phyloP scores from a whole-genome alignment of 37 sponge, comb jelly and placozoan genomes.

The Amphimedon queenslandica region DNA sequence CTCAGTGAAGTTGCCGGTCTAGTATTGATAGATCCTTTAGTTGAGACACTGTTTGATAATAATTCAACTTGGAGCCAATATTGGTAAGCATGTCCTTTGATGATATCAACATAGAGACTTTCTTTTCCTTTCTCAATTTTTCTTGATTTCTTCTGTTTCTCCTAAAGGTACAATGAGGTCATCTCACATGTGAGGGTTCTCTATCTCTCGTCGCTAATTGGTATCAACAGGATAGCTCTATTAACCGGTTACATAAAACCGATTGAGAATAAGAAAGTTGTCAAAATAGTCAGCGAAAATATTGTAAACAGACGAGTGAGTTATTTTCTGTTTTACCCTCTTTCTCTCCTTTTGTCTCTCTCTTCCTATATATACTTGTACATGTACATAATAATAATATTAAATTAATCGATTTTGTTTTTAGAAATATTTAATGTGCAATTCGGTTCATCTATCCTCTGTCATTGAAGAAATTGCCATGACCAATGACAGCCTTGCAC shows the following conservation, averaged over 20 bases:
- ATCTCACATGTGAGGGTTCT: constrained; percentile 16
- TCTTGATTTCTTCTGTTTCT: too few relatives aligned
- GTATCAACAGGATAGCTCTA: constrained; percentile 45
- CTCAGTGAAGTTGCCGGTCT: constrained; percentile 56
- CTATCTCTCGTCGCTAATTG: constrained; percentile 29
- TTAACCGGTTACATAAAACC: constrained; percentile 40
- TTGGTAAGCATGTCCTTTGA: not conserved
- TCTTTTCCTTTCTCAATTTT: too few relatives aligned
- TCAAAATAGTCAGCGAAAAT: constrained; percentile 6
- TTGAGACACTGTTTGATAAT: constrained; percentile 22
- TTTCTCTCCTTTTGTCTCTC: not conserved
- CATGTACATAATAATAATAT: too few relatives aligned
- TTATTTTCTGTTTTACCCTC: too few relatives aligned
- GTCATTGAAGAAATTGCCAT: constrained; percentile 20
- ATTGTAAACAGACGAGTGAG: constrained; percentile 24
- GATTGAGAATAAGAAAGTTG: constrained; percentile 13
- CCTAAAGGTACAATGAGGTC: constrained; percentile 13
- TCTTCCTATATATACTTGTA: too few relatives aligned
- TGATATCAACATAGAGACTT: too few relatives aligned
- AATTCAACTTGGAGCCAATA: not conserved
- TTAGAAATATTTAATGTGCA: constrained; percentile 52
- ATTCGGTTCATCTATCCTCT: constrained; percentile 53
- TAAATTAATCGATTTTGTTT: too few relatives aligned
- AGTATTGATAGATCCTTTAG: constrained; percentile 39
- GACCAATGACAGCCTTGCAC: constrained; percentile 39